A percentile compares a stretch with the other conserved stretches of the same genome.
Conservation (phyloP, 2,797 vertebrate species). For the Spinibarbus caldwelli region DNA sequence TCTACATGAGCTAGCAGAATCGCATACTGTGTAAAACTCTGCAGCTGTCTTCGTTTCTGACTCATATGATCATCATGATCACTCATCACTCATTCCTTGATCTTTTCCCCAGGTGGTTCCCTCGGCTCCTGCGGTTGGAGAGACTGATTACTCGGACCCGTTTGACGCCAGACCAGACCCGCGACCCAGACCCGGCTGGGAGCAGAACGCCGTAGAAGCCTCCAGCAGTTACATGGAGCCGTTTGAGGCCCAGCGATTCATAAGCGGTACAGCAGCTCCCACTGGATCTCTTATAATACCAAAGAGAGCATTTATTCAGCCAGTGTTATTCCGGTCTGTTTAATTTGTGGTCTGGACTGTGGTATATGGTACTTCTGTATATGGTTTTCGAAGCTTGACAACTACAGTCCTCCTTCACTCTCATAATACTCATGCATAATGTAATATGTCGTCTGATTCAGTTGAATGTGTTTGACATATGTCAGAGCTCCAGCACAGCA, state of each 20-base stretch:
- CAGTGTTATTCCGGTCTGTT: background rate
- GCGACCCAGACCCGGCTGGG: slow-evolving; percentile 63
- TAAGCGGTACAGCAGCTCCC: slow-evolving; percentile 75
- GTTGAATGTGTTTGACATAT: slow-evolving; percentile 1
- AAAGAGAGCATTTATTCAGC: background rate
- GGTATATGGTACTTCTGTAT: background rate
- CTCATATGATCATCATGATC: background rate
- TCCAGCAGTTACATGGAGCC: slow-evolving; percentile 90
- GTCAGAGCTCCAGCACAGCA: slow-evolving; percentile 77
- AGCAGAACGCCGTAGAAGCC: slow-evolving; percentile 74
- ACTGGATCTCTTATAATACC: background rate
- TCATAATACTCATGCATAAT: background rate
- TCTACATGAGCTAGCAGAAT: background rate
- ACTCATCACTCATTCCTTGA: slow-evolving; percentile 34
- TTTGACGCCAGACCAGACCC: slow-evolving; percentile 83
- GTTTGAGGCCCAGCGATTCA: slow-evolving; percentile 81
- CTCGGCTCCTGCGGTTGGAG: slow-evolving; percentile 71
- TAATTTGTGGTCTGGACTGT: background rate
- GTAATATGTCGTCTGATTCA: slow-evolving; percentile 21
- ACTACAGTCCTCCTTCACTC: background rate
- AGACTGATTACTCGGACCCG: slow-evolving; percentile 90
- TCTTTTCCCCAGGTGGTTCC: slow-evolving; percentile 73
- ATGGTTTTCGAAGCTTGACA: background rate
- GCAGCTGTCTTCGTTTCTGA: background rate
- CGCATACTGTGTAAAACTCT: background rate